Conservation (phyloP, 1,140 invertebrate genomes). For the Tetramorium alpestre region DNA sequence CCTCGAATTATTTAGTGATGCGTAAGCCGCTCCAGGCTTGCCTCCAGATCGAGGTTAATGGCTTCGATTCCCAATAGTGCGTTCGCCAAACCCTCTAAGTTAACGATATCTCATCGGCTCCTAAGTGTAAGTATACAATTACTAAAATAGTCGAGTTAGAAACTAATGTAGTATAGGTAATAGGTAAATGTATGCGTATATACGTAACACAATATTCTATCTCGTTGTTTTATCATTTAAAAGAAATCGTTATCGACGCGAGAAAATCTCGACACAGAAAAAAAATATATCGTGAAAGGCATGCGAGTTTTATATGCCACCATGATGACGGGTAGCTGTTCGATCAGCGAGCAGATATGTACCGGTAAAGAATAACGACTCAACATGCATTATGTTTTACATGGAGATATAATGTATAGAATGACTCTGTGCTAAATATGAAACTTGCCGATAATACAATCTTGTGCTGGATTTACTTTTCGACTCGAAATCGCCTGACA, state of each 20-base stretch:
- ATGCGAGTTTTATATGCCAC: neutral
- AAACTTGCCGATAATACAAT: constrained; percentile 31
- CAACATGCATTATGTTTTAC: neutral
- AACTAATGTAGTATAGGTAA: constrained; percentile 14
- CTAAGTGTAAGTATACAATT: constrained; percentile 37
- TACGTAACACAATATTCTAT: neutral
- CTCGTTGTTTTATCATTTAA: neutral
- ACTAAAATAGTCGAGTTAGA: constrained; percentile 1
- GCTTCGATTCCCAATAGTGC: constrained; percentile 72
- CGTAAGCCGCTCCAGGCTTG: constrained; percentile 67
- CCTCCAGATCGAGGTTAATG: constrained; percentile 71
- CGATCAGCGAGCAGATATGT: constrained; percentile 18
- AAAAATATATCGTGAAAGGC: neutral
- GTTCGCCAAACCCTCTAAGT: constrained; percentile 58
- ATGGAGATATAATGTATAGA: neutral
- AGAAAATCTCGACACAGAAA: neutral
- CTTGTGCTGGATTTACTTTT: constrained; percentile 37
- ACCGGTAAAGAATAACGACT: neutral
- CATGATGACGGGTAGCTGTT: neutral
- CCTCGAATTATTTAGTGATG: constrained; percentile 74
- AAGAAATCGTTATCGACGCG: constrained; percentile 15
- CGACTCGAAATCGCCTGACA: constrained; percentile 53
- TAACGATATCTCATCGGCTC: constrained; percentile 67
- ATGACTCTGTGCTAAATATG: constrained; percentile 42
- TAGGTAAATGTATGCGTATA: neutral